A percentile compares a stretch with the other conserved stretches of the same genome.
Evolutionary conservation across 2,888 invertebrate genomes (phyloP).

Genomic region (Drosophila phalerata): DNA sequence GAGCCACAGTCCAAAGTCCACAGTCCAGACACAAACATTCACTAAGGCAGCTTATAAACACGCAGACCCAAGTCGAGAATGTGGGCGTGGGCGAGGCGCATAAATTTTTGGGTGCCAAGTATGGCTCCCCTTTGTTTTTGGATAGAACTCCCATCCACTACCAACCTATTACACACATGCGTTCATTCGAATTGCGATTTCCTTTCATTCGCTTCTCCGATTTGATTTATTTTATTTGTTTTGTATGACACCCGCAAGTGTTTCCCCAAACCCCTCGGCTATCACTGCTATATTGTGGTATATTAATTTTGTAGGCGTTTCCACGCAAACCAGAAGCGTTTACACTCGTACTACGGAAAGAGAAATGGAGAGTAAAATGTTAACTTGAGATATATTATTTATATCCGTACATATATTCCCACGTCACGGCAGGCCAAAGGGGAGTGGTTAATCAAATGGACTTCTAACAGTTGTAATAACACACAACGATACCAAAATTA

Average conservation of each 20-base stretch:
- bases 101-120: slow-evolving; percentile 63
- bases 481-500: slow-evolving; percentile 34
- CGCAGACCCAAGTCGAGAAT: slow-evolving; percentile 34
- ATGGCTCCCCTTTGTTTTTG: slow-evolving; percentile 56
- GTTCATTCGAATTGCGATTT: slow-evolving; percentile 72
- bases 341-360: slow-evolving; percentile 25
- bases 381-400: slow-evolving; percentile 59
- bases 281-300: slow-evolving; percentile 51
- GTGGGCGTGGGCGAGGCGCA: slow-evolving; percentile 68
- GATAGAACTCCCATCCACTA: background rate
- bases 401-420: slow-evolving; percentile 48
- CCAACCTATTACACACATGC: slow-evolving; percentile 55
- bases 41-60: slow-evolving; percentile 11
- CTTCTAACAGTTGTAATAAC: slow-evolving; percentile 37
- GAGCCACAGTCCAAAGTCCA: slow-evolving; percentile 18
- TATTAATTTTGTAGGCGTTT: slow-evolving; percentile 81
- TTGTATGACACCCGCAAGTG: slow-evolving; percentile 84
- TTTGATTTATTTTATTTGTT: slow-evolving; percentile 85
- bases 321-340: slow-evolving; percentile 65
- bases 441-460: slow-evolving; percentile 70
- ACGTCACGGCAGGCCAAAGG: slow-evolving; percentile 38
- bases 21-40: slow-evolving; percentile 21
- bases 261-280: slow-evolving; percentile 50
- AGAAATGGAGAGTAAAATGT: slow-evolving; percentile 40
- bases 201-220: slow-evolving; percentile 65